A percentile compares a stretch with the other conserved stretches of the same genome.
phyloP scores from a whole-genome alignment of 2,113 vertebrate genomes.

The Austrofundulus limnaeus region DNA sequence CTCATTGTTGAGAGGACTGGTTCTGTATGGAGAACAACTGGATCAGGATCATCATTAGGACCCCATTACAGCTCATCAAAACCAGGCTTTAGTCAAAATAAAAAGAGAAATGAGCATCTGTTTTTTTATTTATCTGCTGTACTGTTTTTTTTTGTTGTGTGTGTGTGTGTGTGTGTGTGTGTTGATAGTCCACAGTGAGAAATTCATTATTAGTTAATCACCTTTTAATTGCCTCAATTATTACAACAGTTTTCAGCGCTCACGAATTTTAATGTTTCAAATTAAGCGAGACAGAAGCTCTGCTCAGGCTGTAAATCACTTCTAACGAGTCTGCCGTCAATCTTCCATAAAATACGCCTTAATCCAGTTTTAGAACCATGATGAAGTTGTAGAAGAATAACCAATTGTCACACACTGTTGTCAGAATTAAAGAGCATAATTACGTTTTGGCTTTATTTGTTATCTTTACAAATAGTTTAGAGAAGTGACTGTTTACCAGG shows the following conservation, averaged over 20 bases:
- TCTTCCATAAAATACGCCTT: slow-evolving; percentile 35
- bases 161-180: too few species aligned
- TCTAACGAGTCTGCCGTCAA: slow-evolving; percentile 27
- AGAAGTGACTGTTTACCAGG: slow-evolving; percentile 30
- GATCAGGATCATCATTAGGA: too few species aligned
- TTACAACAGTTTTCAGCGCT: slow-evolving; percentile 37
- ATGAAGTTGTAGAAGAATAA: slow-evolving; percentile 31
- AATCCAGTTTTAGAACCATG: slow-evolving; percentile 44
- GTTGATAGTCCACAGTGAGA: slow-evolving; percentile 18
- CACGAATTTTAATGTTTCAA: slow-evolving; percentile 50
- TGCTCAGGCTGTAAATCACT: slow-evolving; percentile 43
- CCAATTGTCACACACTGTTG: slow-evolving; percentile 25
- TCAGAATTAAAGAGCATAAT: slow-evolving; percentile 14
- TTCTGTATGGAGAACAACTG: too few species aligned
- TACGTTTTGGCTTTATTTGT: slow-evolving; percentile 27
- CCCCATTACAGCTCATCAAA: too few species aligned
- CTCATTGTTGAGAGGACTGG: too few species aligned
- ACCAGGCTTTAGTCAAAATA: too few species aligned
- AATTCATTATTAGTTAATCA: slow-evolving; percentile 27
- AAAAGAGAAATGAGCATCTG: too few species aligned
- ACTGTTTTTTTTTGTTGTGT: too few species aligned
- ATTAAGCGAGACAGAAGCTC: slow-evolving; percentile 32
- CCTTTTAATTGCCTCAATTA: slow-evolving; percentile 42
- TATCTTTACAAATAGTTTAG: slow-evolving; percentile 38
- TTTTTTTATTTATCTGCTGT: too few species aligned